phyloP scores from a whole-genome alignment of 2,113 vertebrate genomes.

The Talpa occidentalis region DNA sequence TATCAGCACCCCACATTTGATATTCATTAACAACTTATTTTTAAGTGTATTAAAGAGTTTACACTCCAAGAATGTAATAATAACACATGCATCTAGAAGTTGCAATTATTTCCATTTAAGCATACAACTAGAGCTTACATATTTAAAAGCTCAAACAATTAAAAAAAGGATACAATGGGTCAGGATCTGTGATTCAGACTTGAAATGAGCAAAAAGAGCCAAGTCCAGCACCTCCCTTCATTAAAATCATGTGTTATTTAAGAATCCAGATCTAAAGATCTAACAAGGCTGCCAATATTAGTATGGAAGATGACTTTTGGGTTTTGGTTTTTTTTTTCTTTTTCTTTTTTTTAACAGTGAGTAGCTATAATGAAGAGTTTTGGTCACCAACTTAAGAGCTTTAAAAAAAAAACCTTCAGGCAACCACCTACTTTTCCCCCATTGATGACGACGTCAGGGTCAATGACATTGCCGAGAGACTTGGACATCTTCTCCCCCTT shows the following conservation, averaged over 20 bases:
- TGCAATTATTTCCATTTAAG: background rate
- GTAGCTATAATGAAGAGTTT: background rate
- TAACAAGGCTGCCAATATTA: background rate
- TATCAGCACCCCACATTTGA: background rate
- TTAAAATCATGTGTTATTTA: background rate
- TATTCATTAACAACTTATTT: background rate
- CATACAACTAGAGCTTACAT: background rate
- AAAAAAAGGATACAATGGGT: background rate
- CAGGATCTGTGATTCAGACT: background rate
- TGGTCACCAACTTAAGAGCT: background rate
- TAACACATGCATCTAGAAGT: background rate
- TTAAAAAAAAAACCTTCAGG: background rate
- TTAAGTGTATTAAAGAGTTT: background rate
- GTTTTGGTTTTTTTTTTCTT: background rate
- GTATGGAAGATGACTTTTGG: background rate
- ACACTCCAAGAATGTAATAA: background rate
- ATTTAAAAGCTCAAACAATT: background rate
- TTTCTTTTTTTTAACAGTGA: background rate
- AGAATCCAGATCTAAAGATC: background rate
- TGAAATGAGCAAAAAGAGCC: background rate
- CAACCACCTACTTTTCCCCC: slow-evolving; percentile 90
- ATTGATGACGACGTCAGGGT: slow-evolving; percentile 92
- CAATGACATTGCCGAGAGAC: slow-evolving; percentile 95
- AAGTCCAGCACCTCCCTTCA: background rate
- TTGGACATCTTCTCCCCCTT: slow-evolving; percentile 99